A percentile compares a stretch with the other conserved stretches of the same genome.
Conservation (phyloP, 2,113 vertebrate species). For the Paraplagusia blochii region DNA sequence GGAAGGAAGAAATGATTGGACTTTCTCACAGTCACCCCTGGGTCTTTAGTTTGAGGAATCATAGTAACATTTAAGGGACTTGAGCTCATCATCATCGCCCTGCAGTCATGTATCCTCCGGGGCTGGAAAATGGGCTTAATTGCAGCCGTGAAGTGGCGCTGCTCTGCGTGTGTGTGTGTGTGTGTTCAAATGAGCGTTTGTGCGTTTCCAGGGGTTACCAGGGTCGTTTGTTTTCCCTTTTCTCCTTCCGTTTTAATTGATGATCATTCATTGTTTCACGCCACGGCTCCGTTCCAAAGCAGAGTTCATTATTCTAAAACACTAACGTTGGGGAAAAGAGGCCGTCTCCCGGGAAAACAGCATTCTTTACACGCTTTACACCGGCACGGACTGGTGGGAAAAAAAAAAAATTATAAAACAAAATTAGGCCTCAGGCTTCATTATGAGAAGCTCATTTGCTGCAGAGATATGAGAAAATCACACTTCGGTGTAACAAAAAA, state of each 20-base stretch:
- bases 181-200: slow-evolving; percentile 3
- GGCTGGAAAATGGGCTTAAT: slow-evolving; percentile 48
- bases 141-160: slow-evolving; percentile 26
- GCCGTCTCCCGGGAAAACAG: slow-evolving; percentile 43
- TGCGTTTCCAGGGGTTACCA: slow-evolving; percentile 36
- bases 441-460: slow-evolving; percentile 43
- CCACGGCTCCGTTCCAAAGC: slow-evolving; percentile 60
- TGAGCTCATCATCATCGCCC: slow-evolving; percentile 49
- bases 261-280: slow-evolving; percentile 65
- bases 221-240: slow-evolving; percentile 57
- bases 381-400: slow-evolving; percentile 55
- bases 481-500: slow-evolving; percentile 4
- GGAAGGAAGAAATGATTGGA: slow-evolving; percentile 30
- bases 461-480: slow-evolving; percentile 32
- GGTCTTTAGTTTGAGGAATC: slow-evolving; percentile 53
- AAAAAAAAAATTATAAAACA: not conserved
- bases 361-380: slow-evolving; percentile 44
- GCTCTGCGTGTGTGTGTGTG: slow-evolving; percentile 4
- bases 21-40: slow-evolving; percentile 23
- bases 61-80: slow-evolving; percentile 41
- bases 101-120: slow-evolving; percentile 41
- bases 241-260: slow-evolving; percentile 58
- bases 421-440: slow-evolving; percentile 9
- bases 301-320: slow-evolving; percentile 63
- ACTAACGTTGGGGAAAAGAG: slow-evolving; percentile 36